These are phyloP conservation scores for Anadara kagoshimensis DNA, from an alignment of 1,140 invertebrate species.

Conservation along the genomic window DNA sequence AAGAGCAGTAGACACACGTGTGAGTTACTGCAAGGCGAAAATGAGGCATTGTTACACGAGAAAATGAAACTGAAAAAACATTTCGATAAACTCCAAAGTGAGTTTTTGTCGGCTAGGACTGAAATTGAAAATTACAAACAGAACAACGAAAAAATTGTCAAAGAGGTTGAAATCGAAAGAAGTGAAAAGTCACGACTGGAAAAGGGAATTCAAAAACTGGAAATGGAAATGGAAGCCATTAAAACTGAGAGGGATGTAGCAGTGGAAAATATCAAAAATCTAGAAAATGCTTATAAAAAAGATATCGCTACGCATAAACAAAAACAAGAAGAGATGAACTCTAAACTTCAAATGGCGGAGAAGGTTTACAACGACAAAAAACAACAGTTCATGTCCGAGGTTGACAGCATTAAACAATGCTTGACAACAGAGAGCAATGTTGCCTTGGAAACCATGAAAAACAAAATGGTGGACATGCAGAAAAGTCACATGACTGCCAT, in stretches of 20 bases:
- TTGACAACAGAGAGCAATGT: constrained; percentile 40
- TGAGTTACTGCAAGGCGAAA: too few relatives aligned
- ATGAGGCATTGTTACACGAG: too few relatives aligned
- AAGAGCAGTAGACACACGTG: too few relatives aligned
- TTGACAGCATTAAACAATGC: constrained; percentile 39
- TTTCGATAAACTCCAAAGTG: too few relatives aligned
- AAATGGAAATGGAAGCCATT: constrained; percentile 22
- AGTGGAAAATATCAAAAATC: constrained; percentile 27
- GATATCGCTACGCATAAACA: constrained; percentile 41
- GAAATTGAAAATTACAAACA: too few relatives aligned
- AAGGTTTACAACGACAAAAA: constrained; percentile 35
- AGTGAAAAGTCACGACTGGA: too few relatives aligned
- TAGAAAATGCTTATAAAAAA: constrained; percentile 39
- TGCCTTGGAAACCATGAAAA: constrained; percentile 52
- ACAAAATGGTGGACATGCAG: constrained; percentile 51
- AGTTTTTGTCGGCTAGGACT: too few relatives aligned
- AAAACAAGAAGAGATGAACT: constrained; percentile 37
- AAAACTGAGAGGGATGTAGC: constrained; percentile 23
- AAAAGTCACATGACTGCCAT: constrained; percentile 41
- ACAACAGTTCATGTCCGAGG: constrained; percentile 31
- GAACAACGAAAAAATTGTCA: too few relatives aligned
- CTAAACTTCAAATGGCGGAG: constrained; percentile 29
- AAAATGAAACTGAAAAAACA: too few relatives aligned
- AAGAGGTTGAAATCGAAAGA: too few relatives aligned
- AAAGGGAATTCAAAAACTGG: constrained; percentile 2